Conservation (phyloP, 2,888 invertebrate genomes). For the Dryocosmus kuriphilus region DNA sequence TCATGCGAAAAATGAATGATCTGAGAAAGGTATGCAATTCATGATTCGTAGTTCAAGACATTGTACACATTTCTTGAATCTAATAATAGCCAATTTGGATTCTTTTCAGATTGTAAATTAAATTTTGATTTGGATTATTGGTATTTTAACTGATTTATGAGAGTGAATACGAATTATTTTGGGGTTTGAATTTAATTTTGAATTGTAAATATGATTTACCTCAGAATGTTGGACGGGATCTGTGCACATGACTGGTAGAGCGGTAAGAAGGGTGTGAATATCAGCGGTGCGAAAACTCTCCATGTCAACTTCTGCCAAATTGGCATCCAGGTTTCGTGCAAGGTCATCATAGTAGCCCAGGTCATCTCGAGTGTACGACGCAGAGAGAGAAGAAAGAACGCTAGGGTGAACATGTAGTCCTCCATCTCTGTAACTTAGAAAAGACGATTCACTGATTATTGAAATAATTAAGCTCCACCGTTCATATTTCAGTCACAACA, state of each 20-base stretch:
- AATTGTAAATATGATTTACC: conserved; percentile 58
- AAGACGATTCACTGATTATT: neutral
- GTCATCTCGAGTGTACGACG: conserved; percentile 86
- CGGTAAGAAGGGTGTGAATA: conserved; percentile 91
- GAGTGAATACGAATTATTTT: neutral
- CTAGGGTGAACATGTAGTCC: conserved; percentile 88
- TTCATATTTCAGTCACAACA: neutral
- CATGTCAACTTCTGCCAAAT: conserved; percentile 96
- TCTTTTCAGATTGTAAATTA: neutral
- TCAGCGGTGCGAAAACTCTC: conserved; percentile 95
- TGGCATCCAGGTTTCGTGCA: conserved; percentile 93
- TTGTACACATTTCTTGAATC: neutral
- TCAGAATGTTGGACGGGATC: conserved; percentile 76
- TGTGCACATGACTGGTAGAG: conserved; percentile 84
- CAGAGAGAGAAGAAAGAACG: conserved; percentile 89
- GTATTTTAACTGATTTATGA: neutral
- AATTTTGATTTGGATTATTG: neutral
- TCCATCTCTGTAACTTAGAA: conserved; percentile 85
- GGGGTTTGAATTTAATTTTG: neutral
- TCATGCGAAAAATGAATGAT: neutral
- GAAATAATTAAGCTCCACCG: conserved; percentile 25
- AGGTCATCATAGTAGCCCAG: conserved; percentile 89
- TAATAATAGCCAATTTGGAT: neutral
- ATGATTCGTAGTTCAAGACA: neutral
- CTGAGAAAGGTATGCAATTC: neutral